Conservation (phyloP, 2,113 vertebrate genomes). For the crab-eating macaque (Macaca fascicularis) region T2T-MFA8v1.1 NC_088384.1:98984501-98985000, state of each 20-base stretch:
- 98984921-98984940: background rate
- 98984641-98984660: background rate
- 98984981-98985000: background rate
- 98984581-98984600: background rate
- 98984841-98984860: background rate
- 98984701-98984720: background rate
- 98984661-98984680: background rate
- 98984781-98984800: background rate
- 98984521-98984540: background rate
- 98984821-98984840: background rate
- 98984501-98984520: background rate
- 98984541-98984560: background rate
- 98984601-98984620: background rate
- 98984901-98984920: background rate
- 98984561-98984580: rapidly evolving
- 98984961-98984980: background rate
- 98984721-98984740: background rate
- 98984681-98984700: background rate
- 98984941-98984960: background rate
- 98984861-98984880: background rate
- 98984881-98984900: background rate
- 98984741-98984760: background rate
- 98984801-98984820: background rate
- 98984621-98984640: background rate
- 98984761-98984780: background rate